phyloP scores from a whole-genome alignment of 2,113 vertebrate genomes.

The Cranoglanis bouderius region DNA sequence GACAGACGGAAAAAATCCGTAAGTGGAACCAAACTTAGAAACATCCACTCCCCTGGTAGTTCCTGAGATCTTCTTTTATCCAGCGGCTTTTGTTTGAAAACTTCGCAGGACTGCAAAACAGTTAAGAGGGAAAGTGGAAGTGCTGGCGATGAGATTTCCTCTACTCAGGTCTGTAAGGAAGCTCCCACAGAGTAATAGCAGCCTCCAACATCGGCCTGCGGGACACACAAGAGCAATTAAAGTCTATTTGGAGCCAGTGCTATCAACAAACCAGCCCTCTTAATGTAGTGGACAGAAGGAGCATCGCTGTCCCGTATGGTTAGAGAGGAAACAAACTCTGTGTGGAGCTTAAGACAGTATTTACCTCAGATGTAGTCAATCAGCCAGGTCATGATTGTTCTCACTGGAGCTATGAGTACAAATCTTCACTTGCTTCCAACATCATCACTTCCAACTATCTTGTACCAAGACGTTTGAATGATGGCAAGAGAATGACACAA shows the following conservation, averaged over 20 bases:
- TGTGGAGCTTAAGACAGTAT: neutral
- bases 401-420: neutral
- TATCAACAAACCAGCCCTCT: neutral
- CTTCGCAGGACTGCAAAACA: neutral
- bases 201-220: neutral
- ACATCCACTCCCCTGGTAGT: conserved; percentile 6
- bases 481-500: neutral
- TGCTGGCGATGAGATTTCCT: neutral
- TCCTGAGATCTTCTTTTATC: neutral
- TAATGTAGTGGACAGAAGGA: neutral
- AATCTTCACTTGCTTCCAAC: neutral
- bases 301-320: neutral
- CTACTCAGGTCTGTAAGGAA: conserved; percentile 5
- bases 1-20: conserved; percentile 15
- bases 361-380: neutral
- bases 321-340: neutral
- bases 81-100: conserved; percentile 17
- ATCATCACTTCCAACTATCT: neutral
- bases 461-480: neutral
- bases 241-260: neutral
- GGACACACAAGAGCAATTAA: conserved; percentile 8
- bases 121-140: conserved; percentile 4
- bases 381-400: neutral
- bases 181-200: conserved; percentile 15
- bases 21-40: conserved; percentile 14